Percentiles rank a stretch among this genome's conserved stretches.
These are phyloP conservation scores for Oxyruncus cristatus DNA, from an alignment of 2,113 vertebrate genomes.

Conservation along the genomic window DNA sequence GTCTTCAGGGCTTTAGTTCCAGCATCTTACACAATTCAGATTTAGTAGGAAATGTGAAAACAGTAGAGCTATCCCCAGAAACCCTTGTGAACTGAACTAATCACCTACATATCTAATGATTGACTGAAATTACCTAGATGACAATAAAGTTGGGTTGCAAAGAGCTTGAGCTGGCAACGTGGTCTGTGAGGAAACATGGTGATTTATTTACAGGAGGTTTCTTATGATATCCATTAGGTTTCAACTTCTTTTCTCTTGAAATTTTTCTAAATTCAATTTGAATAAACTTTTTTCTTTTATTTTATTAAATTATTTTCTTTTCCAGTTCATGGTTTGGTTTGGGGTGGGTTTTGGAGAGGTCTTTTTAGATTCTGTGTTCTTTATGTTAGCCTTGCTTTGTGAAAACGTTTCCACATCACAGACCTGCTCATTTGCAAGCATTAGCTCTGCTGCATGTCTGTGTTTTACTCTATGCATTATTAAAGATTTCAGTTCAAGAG, in stretches of 20 bases:
- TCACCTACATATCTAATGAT: fast-evolving
- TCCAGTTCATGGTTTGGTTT: neutral
- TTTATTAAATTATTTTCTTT: neutral
- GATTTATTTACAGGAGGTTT: slow-evolving; percentile 7
- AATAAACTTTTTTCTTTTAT: neutral
- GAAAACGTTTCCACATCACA: neutral
- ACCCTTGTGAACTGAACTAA: neutral
- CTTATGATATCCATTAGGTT: neutral
- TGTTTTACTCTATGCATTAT: slow-evolving; percentile 51
- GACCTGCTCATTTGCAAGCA: slow-evolving; percentile 34
- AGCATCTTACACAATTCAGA: neutral
- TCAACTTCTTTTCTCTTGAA: neutral
- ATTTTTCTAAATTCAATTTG: neutral
- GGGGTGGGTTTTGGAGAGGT: neutral
- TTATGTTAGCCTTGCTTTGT: neutral
- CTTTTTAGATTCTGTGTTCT: neutral
- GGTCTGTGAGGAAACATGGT: neutral
- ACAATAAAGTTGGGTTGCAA: neutral
- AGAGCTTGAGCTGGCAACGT: neutral
- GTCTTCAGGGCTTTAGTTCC: neutral
- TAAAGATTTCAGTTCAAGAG: slow-evolving; percentile 47
- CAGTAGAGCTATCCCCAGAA: neutral
- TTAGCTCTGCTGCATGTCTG: slow-evolving; percentile 16
- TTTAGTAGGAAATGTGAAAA: neutral
- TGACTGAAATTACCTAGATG: neutral